Percentiles rank a stretch among this genome's conserved stretches.
These are phyloP conservation scores for Scortum barcoo DNA, from an alignment of 2,113 vertebrate genomes.

Conservation along the genomic window DNA sequence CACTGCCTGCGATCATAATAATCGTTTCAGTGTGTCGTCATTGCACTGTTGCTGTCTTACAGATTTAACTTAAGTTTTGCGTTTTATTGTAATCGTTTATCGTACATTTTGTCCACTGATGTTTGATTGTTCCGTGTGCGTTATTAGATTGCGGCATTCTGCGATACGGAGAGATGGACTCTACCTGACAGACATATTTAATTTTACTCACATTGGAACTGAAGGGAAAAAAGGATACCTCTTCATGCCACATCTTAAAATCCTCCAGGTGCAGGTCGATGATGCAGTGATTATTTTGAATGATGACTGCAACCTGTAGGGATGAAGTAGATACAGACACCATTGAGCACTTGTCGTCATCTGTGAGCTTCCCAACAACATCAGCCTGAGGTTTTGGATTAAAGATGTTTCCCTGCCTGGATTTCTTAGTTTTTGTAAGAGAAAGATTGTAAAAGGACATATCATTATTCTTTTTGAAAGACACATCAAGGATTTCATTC, in stretches of 20 bases:
- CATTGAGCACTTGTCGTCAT: conserved; percentile 59
- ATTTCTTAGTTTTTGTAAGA: conserved; percentile 52
- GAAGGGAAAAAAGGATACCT: conserved; percentile 14
- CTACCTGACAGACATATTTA: conserved; percentile 18
- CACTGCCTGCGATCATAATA: conserved; percentile 40
- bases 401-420: conserved; percentile 50
- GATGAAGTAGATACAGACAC: conserved; percentile 64
- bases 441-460: conserved; percentile 50
- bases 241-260: conserved; percentile 5
- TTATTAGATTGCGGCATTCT: conserved; percentile 70
- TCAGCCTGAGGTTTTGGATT: conserved; percentile 62
- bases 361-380: conserved; percentile 65
- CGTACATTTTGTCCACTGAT: conserved; percentile 71
- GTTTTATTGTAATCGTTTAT: conserved; percentile 37
- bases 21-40: conserved; percentile 31
- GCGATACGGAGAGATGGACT: conserved; percentile 50
- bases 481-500: conserved; percentile 57
- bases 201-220: conserved; percentile 21
- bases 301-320: conserved; percentile 71
- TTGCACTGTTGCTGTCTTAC: conserved; percentile 26
- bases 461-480: conserved; percentile 40
- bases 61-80: conserved; percentile 7
- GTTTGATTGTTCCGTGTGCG: conserved; percentile 44
- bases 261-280: conserved; percentile 22
- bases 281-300: conserved; percentile 58